phyloP scores from a whole-genome alignment of 2,113 vertebrate genomes.

The Chlorocebus sabaeus region DNA sequence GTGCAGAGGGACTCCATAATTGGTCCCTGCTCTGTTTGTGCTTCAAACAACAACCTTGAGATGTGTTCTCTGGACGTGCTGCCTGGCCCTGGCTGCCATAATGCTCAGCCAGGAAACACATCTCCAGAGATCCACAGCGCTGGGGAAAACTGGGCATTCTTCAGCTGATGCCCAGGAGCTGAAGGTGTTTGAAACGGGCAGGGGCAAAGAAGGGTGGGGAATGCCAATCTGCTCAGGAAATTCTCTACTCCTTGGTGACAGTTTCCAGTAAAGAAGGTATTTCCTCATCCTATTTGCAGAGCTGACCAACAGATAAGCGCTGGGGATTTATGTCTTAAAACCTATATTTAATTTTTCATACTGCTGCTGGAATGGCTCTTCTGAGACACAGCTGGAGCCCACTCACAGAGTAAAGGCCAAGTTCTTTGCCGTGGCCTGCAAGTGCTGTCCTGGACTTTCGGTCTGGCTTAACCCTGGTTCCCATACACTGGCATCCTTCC shows the following conservation, averaged over 20 bases:
- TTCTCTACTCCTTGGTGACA: not conserved
- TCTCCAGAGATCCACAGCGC: not conserved
- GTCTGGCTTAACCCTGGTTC: not conserved
- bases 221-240: not conserved
- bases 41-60: not conserved
- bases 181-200: not conserved
- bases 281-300: not conserved
- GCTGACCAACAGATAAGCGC: not conserved
- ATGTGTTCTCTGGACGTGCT: not conserved
- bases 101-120: not conserved
- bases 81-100: not conserved
- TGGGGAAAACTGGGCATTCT: accelerated
- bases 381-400: not conserved
- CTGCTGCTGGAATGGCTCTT: not conserved
- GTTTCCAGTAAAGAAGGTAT: not conserved
- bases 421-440: not conserved
- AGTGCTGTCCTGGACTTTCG: not conserved
- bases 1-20: not conserved
- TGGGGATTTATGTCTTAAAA: not conserved
- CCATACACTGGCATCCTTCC: not conserved
- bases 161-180: not conserved
- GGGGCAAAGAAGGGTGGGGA: not conserved
- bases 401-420: not conserved
- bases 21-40: not conserved
- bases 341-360: not conserved